These are phyloP conservation scores for Eriocheir sinensis DNA, from an alignment of 1,140 invertebrate species.

Conservation along the genomic window DNA sequence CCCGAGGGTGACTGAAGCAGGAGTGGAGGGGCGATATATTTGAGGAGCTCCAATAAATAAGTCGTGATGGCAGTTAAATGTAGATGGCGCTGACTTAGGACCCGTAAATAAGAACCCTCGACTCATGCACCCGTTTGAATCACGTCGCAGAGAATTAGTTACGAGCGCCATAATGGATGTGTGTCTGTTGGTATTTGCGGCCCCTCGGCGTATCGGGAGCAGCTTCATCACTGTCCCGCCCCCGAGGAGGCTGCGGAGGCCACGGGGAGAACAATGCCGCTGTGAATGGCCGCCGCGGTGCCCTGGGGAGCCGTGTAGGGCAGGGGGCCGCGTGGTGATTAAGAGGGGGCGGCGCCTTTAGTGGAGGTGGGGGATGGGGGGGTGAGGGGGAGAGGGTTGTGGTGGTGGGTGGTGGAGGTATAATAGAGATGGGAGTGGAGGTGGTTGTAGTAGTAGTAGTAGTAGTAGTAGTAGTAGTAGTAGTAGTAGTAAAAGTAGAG, in stretches of 20 bases:
- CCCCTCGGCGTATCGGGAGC: neutral
- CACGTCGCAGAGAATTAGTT: neutral
- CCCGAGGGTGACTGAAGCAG: neutral
- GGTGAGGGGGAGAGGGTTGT: too few relatives aligned
- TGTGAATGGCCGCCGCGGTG: neutral
- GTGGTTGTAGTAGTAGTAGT: too few relatives aligned
- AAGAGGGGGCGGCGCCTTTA: too few relatives aligned
- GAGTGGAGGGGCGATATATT: neutral
- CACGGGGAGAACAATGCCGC: neutral
- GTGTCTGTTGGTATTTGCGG: neutral
- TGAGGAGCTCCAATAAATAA: neutral
- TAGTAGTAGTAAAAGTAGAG: neutral
- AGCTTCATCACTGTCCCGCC: neutral
- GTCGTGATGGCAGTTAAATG: neutral
- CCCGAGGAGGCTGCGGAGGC: neutral
- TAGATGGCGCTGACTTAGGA: constrained; percentile 4
- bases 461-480: neutral
- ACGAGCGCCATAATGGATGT: neutral
- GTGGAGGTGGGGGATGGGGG: too few relatives aligned
- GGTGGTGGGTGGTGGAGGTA: too few relatives aligned
- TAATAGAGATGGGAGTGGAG: too few relatives aligned
- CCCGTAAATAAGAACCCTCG: neutral
- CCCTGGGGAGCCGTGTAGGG: neutral
- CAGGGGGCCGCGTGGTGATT: neutral
- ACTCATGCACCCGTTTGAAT: neutral